These are phyloP conservation scores for Halichondria panicea DNA, from an alignment of 37 sponge, comb jelly and placozoan genomes.

Conservation along the genomic window DNA sequence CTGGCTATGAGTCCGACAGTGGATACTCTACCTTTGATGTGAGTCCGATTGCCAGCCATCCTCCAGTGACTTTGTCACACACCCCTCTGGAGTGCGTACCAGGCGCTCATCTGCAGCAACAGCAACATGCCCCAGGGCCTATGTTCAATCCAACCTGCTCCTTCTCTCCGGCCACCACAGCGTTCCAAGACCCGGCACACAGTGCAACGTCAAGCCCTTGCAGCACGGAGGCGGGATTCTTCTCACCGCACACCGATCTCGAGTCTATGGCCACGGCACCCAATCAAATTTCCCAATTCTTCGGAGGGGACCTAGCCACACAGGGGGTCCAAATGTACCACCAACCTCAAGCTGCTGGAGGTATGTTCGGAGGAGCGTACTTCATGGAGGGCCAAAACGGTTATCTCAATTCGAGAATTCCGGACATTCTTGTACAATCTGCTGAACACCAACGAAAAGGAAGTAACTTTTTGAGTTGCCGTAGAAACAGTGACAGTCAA, in stretches of 20 bases:
- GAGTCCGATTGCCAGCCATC: constrained; percentile 37
- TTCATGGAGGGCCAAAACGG: no score
- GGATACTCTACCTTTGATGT: constrained; percentile 65
- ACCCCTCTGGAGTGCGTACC: not conserved
- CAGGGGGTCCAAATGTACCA: no score
- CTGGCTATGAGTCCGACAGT: constrained; percentile 63
- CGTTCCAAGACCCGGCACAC: not conserved
- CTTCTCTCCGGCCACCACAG: constrained; percentile 28
- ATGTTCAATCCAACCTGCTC: not conserved
- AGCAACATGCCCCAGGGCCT: no score
- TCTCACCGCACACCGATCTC: constrained; percentile 1
- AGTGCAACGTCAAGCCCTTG: constrained; percentile 5
- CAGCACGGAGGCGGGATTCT: constrained; percentile 11
- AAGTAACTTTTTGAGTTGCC: no score
- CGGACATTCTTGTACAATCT: no score
- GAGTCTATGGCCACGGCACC: constrained; percentile 2
- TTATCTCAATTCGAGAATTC: no score
- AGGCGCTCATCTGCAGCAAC: not conserved
- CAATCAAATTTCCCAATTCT: no score
- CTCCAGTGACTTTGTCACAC: constrained; percentile 10
- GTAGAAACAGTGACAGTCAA: no score
- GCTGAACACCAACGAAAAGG: no score
- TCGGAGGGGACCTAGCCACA: no score
- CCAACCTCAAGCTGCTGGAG: no score
- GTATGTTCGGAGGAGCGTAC: no score